These are phyloP conservation scores for Chironomus tentans DNA, from an alignment of 2,888 invertebrate species.

Conservation along the genomic window DNA sequence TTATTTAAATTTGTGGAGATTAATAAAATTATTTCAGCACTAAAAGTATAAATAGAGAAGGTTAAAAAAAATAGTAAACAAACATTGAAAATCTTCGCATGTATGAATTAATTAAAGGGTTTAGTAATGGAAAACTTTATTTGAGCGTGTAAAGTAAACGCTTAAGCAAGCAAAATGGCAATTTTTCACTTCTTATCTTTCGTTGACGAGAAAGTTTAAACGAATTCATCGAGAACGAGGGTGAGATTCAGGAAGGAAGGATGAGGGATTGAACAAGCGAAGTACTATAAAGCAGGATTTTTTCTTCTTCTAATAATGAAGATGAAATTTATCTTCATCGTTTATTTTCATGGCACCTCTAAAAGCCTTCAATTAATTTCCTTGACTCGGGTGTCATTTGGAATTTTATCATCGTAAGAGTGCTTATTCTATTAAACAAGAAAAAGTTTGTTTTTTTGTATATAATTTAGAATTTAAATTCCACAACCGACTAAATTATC, in stretches of 20 bases:
- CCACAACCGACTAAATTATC: too few relatives aligned
- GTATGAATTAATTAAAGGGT: too few relatives aligned
- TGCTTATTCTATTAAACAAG: background rate
- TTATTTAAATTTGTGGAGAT: too few relatives aligned
- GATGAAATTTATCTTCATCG: slow-evolving; percentile 7
- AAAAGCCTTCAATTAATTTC: slow-evolving; percentile 5
- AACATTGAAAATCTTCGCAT: too few relatives aligned
- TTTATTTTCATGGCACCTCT: background rate
- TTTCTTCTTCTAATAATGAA: slow-evolving; percentile 1
- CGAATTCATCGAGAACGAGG: background rate
- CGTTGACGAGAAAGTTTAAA: slow-evolving; percentile 3
- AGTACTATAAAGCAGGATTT: background rate
- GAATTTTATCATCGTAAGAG: background rate
- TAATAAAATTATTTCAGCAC: too few relatives aligned
- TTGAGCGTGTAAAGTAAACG: background rate
- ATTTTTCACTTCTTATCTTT: slow-evolving; percentile 20
- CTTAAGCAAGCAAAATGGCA: slow-evolving; percentile 9
- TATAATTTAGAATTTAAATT: too few relatives aligned
- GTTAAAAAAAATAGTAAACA: too few relatives aligned
- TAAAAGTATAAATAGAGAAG: too few relatives aligned
- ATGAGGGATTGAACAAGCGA: background rate
- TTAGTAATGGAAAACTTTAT: too few relatives aligned
- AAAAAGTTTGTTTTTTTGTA: too few relatives aligned
- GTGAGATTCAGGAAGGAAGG: background rate
- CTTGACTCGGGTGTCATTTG: background rate